phyloP scores from a whole-genome alignment of 2,113 vertebrate genomes.

The Limanda limanda region DNA sequence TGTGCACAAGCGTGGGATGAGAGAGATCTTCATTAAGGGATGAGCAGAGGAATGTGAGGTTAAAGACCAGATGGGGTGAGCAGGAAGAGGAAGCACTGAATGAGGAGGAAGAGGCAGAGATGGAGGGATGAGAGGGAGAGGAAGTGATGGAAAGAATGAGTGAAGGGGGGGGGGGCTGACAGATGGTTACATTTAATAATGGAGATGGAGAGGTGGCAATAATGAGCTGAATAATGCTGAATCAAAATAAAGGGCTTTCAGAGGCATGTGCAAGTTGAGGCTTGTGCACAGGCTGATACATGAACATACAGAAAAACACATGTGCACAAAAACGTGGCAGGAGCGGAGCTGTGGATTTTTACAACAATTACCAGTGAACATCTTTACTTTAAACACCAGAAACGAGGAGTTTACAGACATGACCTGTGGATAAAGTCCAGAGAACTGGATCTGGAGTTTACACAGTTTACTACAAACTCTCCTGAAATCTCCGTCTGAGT shows the following conservation, averaged over 20 bases:
- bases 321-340: too few relatives aligned
- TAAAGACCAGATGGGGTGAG: conserved; percentile 78
- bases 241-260: conserved; percentile 52
- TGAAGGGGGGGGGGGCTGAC: conserved; percentile 24
- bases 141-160: conserved; percentile 28
- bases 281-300: neutral
- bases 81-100: conserved; percentile 57
- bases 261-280: conserved; percentile 20
- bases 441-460: too few relatives aligned
- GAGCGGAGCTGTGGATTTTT: too few relatives aligned
- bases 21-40: conserved; percentile 64
- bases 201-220: conserved; percentile 53
- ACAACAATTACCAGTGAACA: too few relatives aligned
- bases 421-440: too few relatives aligned
- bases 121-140: conserved; percentile 43
- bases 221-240: conserved; percentile 13
- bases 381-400: too few relatives aligned
- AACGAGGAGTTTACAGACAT: too few relatives aligned
- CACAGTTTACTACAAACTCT: too few relatives aligned
- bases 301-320: neutral
- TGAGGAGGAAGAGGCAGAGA: conserved; percentile 37
- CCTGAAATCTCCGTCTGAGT: too few relatives aligned
- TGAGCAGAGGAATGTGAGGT: conserved; percentile 55
- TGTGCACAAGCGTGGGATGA: conserved; percentile 59
- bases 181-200: conserved; percentile 67